These are phyloP conservation scores for Tryphoninae sp. DNA, from an alignment of 2,888 invertebrate genomes.

Conservation along the genomic window DNA sequence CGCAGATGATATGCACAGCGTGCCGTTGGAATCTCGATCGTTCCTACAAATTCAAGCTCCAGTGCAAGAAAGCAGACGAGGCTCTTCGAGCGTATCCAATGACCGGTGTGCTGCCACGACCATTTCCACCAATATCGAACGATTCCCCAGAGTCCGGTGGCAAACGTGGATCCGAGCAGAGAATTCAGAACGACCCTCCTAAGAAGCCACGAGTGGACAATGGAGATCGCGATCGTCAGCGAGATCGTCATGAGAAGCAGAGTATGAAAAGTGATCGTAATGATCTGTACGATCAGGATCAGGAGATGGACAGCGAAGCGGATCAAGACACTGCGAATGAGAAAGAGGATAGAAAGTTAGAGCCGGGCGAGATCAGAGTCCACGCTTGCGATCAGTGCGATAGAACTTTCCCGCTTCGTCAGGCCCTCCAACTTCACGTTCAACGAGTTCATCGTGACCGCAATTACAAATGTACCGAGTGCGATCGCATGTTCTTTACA, in stretches of 20 bases:
- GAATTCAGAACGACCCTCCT: constrained; percentile 68
- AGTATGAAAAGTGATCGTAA: constrained; percentile 73
- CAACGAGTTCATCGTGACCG: constrained; percentile 85
- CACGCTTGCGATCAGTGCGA: constrained; percentile 88
- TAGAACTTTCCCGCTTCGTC: constrained; percentile 87
- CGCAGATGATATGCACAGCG: constrained; percentile 86
- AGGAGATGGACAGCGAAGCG: constrained; percentile 75
- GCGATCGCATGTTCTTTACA: constrained; percentile 86
- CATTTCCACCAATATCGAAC: constrained; percentile 81
- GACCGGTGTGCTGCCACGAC: constrained; percentile 84
- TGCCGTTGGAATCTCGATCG: constrained; percentile 87
- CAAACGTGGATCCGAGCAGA: constrained; percentile 75
- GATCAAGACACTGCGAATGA: constrained; percentile 69
- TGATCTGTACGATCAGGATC: constrained; percentile 77
- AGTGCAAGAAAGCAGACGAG: constrained; percentile 89
- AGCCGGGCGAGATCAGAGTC: constrained; percentile 83
- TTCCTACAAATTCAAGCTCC: constrained; percentile 88
- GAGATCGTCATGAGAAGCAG: constrained; percentile 64
- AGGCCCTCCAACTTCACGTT: constrained; percentile 86
- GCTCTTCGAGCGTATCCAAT: constrained; percentile 86
- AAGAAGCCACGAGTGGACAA: constrained; percentile 78
- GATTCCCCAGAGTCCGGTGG: constrained; percentile 73
- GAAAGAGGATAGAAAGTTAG: constrained; percentile 76
- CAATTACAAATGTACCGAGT: constrained; percentile 84
- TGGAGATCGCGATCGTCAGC: constrained; percentile 70